Evolutionary conservation across 2,888 invertebrate species (phyloP), one percentile per base, ranked within the genome.

Genomic region (Orthonychiurus folsomi): DNA sequence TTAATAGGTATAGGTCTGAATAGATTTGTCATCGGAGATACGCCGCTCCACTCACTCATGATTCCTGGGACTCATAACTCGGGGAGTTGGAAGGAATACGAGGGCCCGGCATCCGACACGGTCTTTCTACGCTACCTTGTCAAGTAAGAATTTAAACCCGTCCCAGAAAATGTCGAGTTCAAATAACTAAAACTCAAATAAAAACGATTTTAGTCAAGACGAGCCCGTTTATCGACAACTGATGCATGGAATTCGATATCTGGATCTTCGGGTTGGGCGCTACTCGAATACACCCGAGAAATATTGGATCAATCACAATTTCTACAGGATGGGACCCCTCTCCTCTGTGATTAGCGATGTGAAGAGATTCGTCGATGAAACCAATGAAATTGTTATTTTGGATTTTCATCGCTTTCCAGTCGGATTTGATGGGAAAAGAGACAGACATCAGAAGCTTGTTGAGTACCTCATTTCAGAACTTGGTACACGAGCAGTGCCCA

Each of bases 381-480:
- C 68, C 3, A 65, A 59, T 50, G 89, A 89, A 80, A 79, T 89
- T 37, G 80, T 91, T 12, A 83, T 92, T 65, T 77, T 92, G 57
- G 90, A 92, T 74, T 87, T 92, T 55, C 89, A 90, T 73, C 84
- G 88, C 65, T 89, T 91, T 76, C 89, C 89, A 0, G 79, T 84
- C 21, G 85, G 85, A 1, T 84, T 85, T 56, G 67, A 69, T 20
- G 63, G 60, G 25, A 63, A 47, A 75, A 79, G 0, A 80, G 81
- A 74, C 18, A 80, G 83, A 1, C 85, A 85, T 74, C 76, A 76
- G 9, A 80, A 81, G 18, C 76, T 86, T 0, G 76, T 83, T n/a
- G 77, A 80, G 50, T 76, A 84, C 56, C 75, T 86, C 1, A 78
- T 80, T 65, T 75, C 79, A 28, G 83, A 84, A 73, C 76, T 86